These are phyloP conservation scores for Apteryx mantelli DNA, from an alignment of 2,113 vertebrate species.

Conservation along the genomic window DNA sequence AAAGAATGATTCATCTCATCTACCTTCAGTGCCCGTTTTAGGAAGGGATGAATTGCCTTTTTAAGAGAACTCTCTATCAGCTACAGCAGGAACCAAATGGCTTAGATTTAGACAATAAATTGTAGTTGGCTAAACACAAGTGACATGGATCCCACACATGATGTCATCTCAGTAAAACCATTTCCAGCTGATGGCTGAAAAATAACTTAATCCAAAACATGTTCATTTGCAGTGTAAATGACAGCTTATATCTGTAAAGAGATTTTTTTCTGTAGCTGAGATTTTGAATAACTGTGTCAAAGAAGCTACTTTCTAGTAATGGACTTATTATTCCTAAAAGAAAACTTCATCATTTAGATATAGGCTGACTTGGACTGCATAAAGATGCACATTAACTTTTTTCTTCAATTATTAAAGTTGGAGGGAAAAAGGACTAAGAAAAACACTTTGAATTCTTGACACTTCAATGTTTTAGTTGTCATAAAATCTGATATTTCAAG, in stretches of 20 bases:
- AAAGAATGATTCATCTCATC: neutral
- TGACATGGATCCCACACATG: neutral
- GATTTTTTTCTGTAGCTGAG: neutral
- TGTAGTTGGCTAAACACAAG: neutral
- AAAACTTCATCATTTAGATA: slow-evolving; percentile 10
- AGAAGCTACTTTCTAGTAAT: slow-evolving; percentile 7
- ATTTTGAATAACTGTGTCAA: neutral
- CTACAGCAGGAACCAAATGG: neutral
- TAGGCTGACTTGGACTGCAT: neutral
- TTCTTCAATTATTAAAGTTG: neutral
- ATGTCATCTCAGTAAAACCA: neutral
- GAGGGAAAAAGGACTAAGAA: neutral
- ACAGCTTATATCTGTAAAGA: neutral
- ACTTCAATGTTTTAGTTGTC: neutral
- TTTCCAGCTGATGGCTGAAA: neutral
- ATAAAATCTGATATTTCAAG: neutral
- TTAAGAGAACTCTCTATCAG: neutral
- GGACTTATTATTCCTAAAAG: slow-evolving; percentile 31
- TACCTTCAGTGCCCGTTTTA: neutral
- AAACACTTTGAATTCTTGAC: neutral
- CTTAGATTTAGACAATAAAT: neutral
- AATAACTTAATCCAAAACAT: slow-evolving; percentile 4
- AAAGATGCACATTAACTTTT: neutral
- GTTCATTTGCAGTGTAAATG: neutral
- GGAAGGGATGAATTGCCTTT: neutral